Evolutionary conservation across 2,113 vertebrate species (phyloP).

Genomic region (Brachyhypopomus gauderio): DNA sequence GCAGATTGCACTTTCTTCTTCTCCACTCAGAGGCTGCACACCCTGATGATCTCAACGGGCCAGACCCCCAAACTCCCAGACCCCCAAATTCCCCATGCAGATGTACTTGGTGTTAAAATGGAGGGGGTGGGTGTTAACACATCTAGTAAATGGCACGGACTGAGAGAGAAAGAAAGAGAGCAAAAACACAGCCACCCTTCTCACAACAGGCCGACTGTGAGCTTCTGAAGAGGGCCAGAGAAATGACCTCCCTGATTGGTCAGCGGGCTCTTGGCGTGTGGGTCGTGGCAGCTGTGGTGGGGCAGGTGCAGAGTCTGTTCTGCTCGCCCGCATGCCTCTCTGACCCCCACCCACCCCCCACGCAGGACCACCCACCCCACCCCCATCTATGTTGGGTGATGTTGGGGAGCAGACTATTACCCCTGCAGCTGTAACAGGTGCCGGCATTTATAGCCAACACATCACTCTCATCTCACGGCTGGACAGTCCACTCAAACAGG

Average conservation of each 20-base stretch:
- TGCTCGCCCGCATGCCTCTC: conserved; percentile 14
- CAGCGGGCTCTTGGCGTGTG: conserved; percentile 51
- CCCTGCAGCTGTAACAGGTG: conserved; percentile 65
- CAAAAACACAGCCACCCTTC: not conserved
- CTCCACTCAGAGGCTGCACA: not conserved
- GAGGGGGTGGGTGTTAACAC: conserved; percentile 25
- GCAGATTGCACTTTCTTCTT: conserved; percentile 10
- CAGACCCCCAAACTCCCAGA: conserved; percentile 12
- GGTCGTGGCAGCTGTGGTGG: conserved; percentile 64
- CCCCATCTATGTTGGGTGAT: not conserved
- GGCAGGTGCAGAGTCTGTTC: conserved; percentile 49
- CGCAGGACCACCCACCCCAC: no score
- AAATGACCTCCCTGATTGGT: conserved; percentile 66
- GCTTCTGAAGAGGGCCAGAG: conserved; percentile 53
- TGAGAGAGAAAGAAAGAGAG: not conserved
- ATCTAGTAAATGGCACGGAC: conserved; percentile 22
- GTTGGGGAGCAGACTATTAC: conserved; percentile 24
- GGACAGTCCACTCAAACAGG: not conserved
- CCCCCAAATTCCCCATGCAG: conserved; percentile 11
- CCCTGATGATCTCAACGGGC: not conserved
- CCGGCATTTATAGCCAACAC: conserved; percentile 61
- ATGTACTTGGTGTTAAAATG: not conserved
- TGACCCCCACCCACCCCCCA: conserved; percentile 19
- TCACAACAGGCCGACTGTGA: conserved; percentile 30
- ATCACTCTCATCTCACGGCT: conserved; percentile 52